Base-by-base conservation (phyloP, 2,888 invertebrate species). In the Netelia fuscicornis region DNA sequence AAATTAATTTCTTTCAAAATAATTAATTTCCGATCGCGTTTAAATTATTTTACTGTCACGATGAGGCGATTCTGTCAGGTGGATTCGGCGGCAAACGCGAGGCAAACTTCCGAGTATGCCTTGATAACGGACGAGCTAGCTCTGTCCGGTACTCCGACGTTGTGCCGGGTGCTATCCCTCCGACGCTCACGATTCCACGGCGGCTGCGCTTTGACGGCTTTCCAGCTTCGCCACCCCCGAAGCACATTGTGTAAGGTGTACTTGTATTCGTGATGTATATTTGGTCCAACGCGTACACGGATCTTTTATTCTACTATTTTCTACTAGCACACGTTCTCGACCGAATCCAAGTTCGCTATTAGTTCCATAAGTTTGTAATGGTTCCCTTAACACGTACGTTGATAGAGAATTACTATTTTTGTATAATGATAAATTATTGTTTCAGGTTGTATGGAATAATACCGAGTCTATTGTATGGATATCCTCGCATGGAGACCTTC, bases 121-220 rank as follows among this genome's bases (percentile, higher is more conserved):
- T 72, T 76, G 85, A 86, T 79, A 82, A 77, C 90, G 89, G 91
- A 83, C 91, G 91, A 91, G 91, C 90, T 89, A 93, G 93, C 93
- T 93, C 92, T 93, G 93, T 91, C 93, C 93, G 93, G 93, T 93
- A 88, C 92, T 91, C 88, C 88, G 89, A 86, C 89, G 81, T 90
- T 88, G 90, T 88, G 89, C 92, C 91, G 91, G 92, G 92, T 89
- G 88, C 90, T 90, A 90, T 89, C 91, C 92, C 79, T 80, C 88
- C 90, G 89, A 86, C 88, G 89, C 89, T 86, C 89, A 30, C 89
- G 84, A 75, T 84, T 85, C 87, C 56, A 23, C 25, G 44, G 92
- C 91, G 92, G 88, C 92, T 92, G 93, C 92, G 93, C 92, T 89
- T 87, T 89, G 85, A 84, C 87, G 77, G 87, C 88, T 87, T 88